Evolutionary conservation across 2,797 vertebrate genomes (phyloP).

Genomic region (Chiropotes sagulatus): DNA sequence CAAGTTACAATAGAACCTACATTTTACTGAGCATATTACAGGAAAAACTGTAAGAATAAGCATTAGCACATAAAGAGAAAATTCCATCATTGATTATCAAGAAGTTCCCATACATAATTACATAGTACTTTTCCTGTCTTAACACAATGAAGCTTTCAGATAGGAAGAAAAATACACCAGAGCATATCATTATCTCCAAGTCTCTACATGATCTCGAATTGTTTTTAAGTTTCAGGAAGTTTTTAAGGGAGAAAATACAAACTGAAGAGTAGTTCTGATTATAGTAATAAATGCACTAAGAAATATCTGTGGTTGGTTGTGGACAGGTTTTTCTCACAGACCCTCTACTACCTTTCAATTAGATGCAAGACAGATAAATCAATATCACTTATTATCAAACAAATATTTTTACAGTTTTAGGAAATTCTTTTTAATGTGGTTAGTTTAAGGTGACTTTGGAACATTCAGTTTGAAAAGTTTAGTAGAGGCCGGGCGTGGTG

Average conservation of each 20-base stretch:
- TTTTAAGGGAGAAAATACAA: constrained; percentile 24
- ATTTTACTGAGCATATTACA: constrained; percentile 56
- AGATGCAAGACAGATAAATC: not conserved
- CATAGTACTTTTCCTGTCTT: constrained; percentile 42
- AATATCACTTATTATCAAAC: not conserved
- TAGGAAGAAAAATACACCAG: constrained; percentile 61
- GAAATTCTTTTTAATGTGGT: not conserved
- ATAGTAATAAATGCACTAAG: not conserved
- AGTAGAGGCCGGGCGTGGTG: not conserved
- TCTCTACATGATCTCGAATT: constrained; percentile 31
- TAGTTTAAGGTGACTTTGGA: not conserved
- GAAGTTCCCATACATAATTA: constrained; percentile 65
- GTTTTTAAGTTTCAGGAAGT: constrained; percentile 57
- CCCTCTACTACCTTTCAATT: not conserved
- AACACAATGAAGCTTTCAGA: constrained; percentile 69
- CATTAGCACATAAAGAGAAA: constrained; percentile 71
- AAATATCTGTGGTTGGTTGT: not conserved
- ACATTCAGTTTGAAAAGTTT: not conserved
- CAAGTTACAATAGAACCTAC: constrained; percentile 23
- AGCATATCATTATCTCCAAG: constrained; percentile 69
- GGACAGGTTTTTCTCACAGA: not conserved
- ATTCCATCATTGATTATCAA: constrained; percentile 51
- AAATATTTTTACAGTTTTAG: not conserved
- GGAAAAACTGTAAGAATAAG: constrained; percentile 65
- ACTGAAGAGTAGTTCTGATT: not conserved